Base-by-base conservation (phyloP, 2,888 invertebrate species). In the Iphiclides podalirius region DNA sequence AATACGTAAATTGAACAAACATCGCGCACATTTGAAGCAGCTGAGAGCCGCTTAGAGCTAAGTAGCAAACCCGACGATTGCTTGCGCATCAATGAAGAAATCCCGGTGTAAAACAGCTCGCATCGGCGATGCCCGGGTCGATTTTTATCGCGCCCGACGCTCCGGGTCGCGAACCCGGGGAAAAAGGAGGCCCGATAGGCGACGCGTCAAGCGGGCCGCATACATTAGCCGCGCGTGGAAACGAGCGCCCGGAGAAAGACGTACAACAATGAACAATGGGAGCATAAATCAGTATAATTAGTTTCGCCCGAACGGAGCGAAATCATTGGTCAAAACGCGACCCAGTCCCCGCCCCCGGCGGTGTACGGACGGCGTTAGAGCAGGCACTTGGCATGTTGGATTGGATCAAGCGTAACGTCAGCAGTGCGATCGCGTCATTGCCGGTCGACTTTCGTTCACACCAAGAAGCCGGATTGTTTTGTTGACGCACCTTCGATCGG, bases 251-350 rank as follows among this genome's bases (percentile, higher is more conserved):
- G 84, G 89, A 88, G 90, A 83, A 79, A 83, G 85, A 84, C 79
- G 89, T 89, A 89, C 91, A 93, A 94, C 94, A 94, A 94, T 94
- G 94, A 92, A 95, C 95, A 95, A 95, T 95, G 93, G 94, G 91
- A 89, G 93, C 94, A 95, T 95, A 95, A 95, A 95, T 95, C 95
- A 94, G 94, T 93, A 95, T 95, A 95, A 95, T 95, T 95, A 95
- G 95, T 94, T 93, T 92, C 91, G 87, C 78, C 72, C 72, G 77
- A 79, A 84, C 87, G 87, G 81, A 86, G 90, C 81, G 79, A 79
- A 90, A 82, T 91, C 91, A 92, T 92, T 92, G 92, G 92, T 91
- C 91, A 91, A 90, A 87, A 85, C 80, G 85, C 77, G 78, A 61
- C 76, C 76, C 70, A 80, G 72, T 67, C 90, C 87, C 90, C 91